Conservation (phyloP, 2,113 vertebrate genomes). For the Sisor rabdophorus region DNA sequence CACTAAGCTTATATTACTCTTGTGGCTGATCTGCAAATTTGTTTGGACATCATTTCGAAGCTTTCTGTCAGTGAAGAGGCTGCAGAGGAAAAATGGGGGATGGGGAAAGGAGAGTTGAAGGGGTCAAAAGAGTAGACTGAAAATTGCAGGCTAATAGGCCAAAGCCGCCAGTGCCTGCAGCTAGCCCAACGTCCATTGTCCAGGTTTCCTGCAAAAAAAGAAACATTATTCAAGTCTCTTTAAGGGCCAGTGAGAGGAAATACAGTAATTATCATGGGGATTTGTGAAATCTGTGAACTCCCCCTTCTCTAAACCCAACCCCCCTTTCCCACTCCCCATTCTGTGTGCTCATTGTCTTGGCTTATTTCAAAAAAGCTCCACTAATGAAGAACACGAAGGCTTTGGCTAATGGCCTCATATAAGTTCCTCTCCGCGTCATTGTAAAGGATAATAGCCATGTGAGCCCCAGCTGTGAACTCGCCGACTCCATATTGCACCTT, state of each 20-base stretch:
- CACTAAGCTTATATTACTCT: neutral
- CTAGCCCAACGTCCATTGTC: conserved; percentile 52
- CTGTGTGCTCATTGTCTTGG: conserved; percentile 78
- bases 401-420: conserved; percentile 75
- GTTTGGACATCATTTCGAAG: conserved; percentile 17
- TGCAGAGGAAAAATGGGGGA: neutral
- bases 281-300: conserved; percentile 51
- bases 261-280: conserved; percentile 70
- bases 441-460: conserved; percentile 63
- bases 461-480: conserved; percentile 59
- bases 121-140: conserved; percentile 41
- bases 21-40: neutral
- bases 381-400: conserved; percentile 76
- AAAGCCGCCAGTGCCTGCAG: conserved; percentile 48
- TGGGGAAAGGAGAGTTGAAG: neutral
- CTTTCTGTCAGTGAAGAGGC: neutral
- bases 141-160: conserved; percentile 56
- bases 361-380: conserved; percentile 65
- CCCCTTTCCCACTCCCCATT: conserved; percentile 42
- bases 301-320: conserved; percentile 63
- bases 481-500: conserved; percentile 62
- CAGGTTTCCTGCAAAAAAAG: conserved; percentile 44
- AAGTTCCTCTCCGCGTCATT: conserved; percentile 65
- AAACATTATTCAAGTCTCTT: conserved; percentile 60
- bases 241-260: conserved; percentile 50